Base-by-base conservation (phyloP, 64 coral and sea anemone species). In the Orbicella faveolata region DNA sequence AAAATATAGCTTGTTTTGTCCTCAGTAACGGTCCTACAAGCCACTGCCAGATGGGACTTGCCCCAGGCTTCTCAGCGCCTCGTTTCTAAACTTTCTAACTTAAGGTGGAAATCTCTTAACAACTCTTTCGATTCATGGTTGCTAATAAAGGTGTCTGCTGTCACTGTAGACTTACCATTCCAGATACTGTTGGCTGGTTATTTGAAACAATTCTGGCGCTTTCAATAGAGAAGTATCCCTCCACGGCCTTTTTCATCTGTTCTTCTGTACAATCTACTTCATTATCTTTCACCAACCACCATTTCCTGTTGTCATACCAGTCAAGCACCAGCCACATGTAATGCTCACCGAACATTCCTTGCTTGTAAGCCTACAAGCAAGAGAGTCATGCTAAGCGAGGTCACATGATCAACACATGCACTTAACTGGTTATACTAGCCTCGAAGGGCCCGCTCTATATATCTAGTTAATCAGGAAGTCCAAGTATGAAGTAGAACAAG, bases 201-300 rank as follows among this genome's bases (percentile, higher is more conserved):
- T 79, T 81, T 53, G 69, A 69, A 61, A 62, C 84, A 53, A 91
- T 86, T n/a, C 61, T 75, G 1, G 73, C 52, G 9, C 83, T 88
- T 18, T 94, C 89, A 34, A 94, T 53, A 52, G 89, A 91, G 73
- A 94, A 94, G 51, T 91, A 91, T 3, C 89, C 89, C 19, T 87
- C 53, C 0, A 61, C 77, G 19, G 83, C 83, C 13, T 36, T 37
- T 63, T 20, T 66, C 89, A 94, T 87, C 36, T 94, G 83, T 26
- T 91, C 63, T 30, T 36, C 41, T 0, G 83, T 94, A 51, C 93
- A 94, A 54, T 75, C 51, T 62, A 94, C n/a, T 13, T 75, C 33
- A 0, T 70, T 2, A 81, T 90, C 89, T n/a, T 62, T 61, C 13
- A 36, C 62, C 11, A 76, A 3, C 93, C 93, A 94, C 93, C 93